Evolutionary conservation across 2,888 invertebrate species (phyloP).

Genomic region (Pediacus dermestoides): DNA sequence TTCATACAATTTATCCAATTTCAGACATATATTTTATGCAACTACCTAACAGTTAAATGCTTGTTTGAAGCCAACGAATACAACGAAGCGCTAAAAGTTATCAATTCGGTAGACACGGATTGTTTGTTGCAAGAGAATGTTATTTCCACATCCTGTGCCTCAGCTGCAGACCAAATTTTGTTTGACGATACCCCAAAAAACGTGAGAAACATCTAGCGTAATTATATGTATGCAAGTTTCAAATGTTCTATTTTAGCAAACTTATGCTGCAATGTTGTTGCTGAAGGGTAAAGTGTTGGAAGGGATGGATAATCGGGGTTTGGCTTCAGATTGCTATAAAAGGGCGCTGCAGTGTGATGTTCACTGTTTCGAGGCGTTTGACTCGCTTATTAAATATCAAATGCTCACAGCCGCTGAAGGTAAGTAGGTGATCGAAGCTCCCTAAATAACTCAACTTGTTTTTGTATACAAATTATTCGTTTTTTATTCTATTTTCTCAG

Average conservation of each 20-base stretch:
- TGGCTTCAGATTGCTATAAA: constrained; percentile 83
- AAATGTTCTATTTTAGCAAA: constrained; percentile 53
- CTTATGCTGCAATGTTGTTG: constrained; percentile 75
- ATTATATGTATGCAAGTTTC: too few relatives aligned
- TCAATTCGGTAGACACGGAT: constrained; percentile 70
- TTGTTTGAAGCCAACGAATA: constrained; percentile 81
- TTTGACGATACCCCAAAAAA: constrained; percentile 63
- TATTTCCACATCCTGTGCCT: constrained; percentile 19
- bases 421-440: too few relatives aligned
- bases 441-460: too few relatives aligned
- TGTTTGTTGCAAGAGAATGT: constrained; percentile 52
- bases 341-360: constrained; percentile 82
- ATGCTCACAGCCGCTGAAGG: constrained; percentile 82
- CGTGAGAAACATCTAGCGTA: too few relatives aligned
- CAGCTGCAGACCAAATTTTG: constrained; percentile 43
- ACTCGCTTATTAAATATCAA: constrained; percentile 85
- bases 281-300: constrained; percentile 84
- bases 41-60: constrained; percentile 81
- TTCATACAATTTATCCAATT: too few relatives aligned
- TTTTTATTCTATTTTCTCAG: too few relatives aligned
- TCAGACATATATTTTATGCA: constrained; percentile 76
- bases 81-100: constrained; percentile 72
- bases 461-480: too few relatives aligned
- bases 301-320: constrained; percentile 81
- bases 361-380: constrained; percentile 89